Evolutionary conservation across 2,797 vertebrate species (phyloP), one percentile per base, ranked within the genome.

Genomic region (Phrynocephalus vlangalii): DNA sequence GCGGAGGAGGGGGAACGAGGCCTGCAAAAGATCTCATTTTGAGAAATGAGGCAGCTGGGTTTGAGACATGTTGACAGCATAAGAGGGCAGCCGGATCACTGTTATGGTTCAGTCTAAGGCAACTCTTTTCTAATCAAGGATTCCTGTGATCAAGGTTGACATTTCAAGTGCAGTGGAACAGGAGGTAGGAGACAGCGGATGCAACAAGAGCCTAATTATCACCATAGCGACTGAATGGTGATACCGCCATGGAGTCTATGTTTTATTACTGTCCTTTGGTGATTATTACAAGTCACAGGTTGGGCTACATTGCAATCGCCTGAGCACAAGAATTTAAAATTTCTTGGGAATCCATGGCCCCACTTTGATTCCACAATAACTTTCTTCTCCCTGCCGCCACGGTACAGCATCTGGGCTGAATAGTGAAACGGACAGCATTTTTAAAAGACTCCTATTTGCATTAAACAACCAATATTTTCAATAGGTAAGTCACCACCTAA

Each of bases 151-250:
- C 76, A 11, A 30, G 56, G 28, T 16, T 81, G 85, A 81, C 71
- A 73, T 75, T 82, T 86, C 56, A 75, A 75, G 71, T 22, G 15
- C 33, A 63, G 18, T 63, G 10, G 70, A 87, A 87, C 38, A 71
- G 26, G 22, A 63, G 68, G 10, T 50, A n/a, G 30, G 52, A 38
- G 67, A 9, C 20, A 76, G 26, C 15, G 2, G 44, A 66, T 60
- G 44, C 79, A 75, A 66, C 68, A 75, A 52, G 63, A 44, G 22
- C 79, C 15, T 82, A 66, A 87, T 87, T 87, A 82, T 87, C 63
- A 82, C 86, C 86, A 87, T 87, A 87, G 86, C 18, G 79, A 86
- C 56, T 30, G 70, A 26, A 82, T n/a, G 70, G 56, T 82, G 38
- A 48, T 68, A 87, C 20, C 30, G 30, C 76, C 70, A 75, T 20